Evolutionary conservation across 2,113 vertebrate species (phyloP), one percentile per base, ranked within the genome.

Genomic region (Galbula dea): DNA sequence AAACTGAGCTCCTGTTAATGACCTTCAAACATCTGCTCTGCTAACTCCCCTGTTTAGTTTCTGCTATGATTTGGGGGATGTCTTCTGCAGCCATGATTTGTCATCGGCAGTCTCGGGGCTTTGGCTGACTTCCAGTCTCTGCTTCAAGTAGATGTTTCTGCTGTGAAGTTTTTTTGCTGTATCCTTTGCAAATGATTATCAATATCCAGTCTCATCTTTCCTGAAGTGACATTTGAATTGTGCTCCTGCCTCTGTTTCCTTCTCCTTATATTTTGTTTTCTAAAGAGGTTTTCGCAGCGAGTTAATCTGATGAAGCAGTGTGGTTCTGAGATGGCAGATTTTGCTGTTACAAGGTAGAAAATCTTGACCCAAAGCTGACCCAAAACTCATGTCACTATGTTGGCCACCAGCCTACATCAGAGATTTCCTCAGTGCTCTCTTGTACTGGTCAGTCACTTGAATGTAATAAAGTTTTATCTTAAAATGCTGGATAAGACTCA

Each of bases 1-100:
- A 96, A 96, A 94, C 11, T 91, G 95, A 96, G 94, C 95, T 96
- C 91, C 95, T 91, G 93, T 94, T 94, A 96, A 96, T 95, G 87
- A 95, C 91, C 96, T 94, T 93, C 87, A 95, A 96, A 94, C 95
- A 96, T 94, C 84, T 96, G 95, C 84, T 95, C 71, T 93, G 49
- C 71, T 93, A 62, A 69, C 87, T 94, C 87, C 81, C 63, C 75
- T 92, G 90, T 86, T 83, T 83, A 94, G 87, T 95, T 96, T 90
- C 91, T 86, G 39, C 61, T 86, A 76, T 85, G 75, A 90, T 91
- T 90, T 91, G 82, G 52, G 77, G 81, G 93, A 86, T 77, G 78
- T 94, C 79, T 96, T 81, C 69, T 23, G 75, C 55, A 90, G 63
- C 79, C 71, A 95, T 87, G 77, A 94, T 87, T 93, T 96, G 92